Evolutionary conservation across 1,140 invertebrate genomes (phyloP).

Genomic region (Euura saliciscinereae): DNA sequence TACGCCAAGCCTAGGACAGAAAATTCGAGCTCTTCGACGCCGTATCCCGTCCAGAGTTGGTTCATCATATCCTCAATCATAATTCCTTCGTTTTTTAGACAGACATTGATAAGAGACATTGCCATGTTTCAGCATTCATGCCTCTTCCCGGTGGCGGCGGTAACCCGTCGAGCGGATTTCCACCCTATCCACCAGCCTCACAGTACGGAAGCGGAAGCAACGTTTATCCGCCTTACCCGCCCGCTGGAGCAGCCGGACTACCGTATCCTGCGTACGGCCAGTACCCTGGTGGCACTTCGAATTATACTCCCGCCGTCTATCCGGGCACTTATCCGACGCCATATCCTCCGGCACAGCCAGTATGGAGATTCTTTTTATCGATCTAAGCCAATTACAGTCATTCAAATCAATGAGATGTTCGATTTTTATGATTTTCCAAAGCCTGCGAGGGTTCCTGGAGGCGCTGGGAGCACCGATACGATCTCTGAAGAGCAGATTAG

Average conservation of each 20-base stretch:
- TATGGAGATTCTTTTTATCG: conserved; percentile 24
- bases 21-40: conserved; percentile 49
- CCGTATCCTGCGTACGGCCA: conserved; percentile 52
- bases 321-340: conserved; percentile 44
- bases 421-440: conserved; percentile 25
- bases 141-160: conserved; percentile 61
- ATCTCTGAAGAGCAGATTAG: conserved; percentile 96
- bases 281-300: conserved; percentile 34
- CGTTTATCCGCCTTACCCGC: conserved; percentile 49
- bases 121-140: conserved; percentile 62
- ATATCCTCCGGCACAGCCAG: conserved; percentile 42
- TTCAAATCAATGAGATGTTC: not conserved
- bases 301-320: conserved; percentile 45
- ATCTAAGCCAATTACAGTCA: not conserved
- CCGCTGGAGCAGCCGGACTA: conserved; percentile 32
- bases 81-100: not conserved
- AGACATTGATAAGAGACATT: not conserved
- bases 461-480: conserved; percentile 69
- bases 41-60: conserved; percentile 69
- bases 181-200: conserved; percentile 45
- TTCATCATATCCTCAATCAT: conserved; percentile 16
- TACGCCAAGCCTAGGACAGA: conserved; percentile 74
- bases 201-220: conserved; percentile 39
- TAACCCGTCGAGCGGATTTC: conserved; percentile 30
- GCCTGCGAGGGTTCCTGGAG: conserved; percentile 57